Conservation (phyloP, 2,113 vertebrate genomes). For the Poecilia latipinna region DNA sequence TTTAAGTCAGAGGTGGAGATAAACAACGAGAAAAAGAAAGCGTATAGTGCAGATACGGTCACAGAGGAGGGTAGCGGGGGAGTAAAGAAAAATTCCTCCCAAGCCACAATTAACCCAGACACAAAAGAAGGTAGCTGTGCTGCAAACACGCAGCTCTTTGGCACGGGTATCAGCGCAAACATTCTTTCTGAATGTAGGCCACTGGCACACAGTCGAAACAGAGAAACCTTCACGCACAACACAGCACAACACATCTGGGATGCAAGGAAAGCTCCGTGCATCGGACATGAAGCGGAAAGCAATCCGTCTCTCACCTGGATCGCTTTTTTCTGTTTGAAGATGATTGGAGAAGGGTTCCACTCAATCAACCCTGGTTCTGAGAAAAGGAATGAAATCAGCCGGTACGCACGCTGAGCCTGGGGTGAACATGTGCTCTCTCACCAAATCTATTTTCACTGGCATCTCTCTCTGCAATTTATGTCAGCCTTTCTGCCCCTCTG, state of each 20-base stretch:
- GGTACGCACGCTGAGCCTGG: constrained; percentile 4
- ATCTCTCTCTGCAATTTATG: not conserved
- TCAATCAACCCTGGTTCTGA: constrained; percentile 35
- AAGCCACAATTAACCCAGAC: constrained; percentile 73
- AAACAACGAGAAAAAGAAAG: constrained; percentile 7
- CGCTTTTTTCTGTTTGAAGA: constrained; percentile 35
- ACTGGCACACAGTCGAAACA: constrained; percentile 57
- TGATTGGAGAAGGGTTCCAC: constrained; percentile 39
- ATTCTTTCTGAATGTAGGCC: constrained; percentile 68
- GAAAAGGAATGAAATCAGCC: constrained; percentile 32
- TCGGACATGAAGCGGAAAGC: constrained; percentile 6
- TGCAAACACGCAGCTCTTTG: constrained; percentile 54
- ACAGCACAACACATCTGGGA: constrained; percentile 42
- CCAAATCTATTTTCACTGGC: not conserved
- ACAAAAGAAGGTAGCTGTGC: constrained; percentile 58
- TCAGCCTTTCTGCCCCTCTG: constrained; percentile 18
- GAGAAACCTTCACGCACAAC: constrained; percentile 33
- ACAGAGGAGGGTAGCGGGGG: constrained; percentile 34
- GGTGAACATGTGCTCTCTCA: not conserved
- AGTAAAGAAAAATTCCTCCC: constrained; percentile 50
- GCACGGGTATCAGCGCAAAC: constrained; percentile 58
- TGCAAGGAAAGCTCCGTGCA: not conserved
- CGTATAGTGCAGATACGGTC: not conserved
- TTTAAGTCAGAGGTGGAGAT: constrained; percentile 11
- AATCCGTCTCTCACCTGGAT: constrained; percentile 41